Evolutionary conservation across 2,113 vertebrate species (phyloP).

Genomic region (Melanocharis versteri): DNA sequence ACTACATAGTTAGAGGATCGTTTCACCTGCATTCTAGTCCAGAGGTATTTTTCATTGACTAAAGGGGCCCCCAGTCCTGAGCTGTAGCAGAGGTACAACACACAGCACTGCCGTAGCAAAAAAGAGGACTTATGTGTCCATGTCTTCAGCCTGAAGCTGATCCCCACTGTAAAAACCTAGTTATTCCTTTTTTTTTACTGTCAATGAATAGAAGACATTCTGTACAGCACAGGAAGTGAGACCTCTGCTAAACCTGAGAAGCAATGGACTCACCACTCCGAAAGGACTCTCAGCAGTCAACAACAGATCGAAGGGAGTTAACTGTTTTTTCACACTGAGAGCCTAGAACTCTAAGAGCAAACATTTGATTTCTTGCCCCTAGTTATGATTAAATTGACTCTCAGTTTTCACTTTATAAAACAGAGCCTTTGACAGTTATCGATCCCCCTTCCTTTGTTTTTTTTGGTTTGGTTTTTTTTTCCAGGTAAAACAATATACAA

Average conservation of each 20-base stretch:
- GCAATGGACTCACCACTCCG: not conserved
- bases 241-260: not conserved
- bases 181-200: not conserved
- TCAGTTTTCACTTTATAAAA: not conserved
- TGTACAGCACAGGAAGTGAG: not conserved
- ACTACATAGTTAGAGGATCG: not conserved
- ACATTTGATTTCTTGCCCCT: not conserved
- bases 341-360: not conserved
- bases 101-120: not conserved
- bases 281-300: not conserved
- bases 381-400: not conserved
- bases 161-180: not conserved
- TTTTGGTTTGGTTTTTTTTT: not conserved
- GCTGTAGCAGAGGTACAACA: not conserved
- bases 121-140: not conserved
- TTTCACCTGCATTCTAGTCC: not conserved
- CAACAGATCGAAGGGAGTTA: not conserved
- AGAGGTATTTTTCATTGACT: not conserved
- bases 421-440: not conserved
- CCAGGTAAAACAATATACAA: not conserved
- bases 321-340: accelerated
- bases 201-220: not conserved
- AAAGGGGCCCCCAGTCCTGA: not conserved
- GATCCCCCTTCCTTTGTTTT: accelerated
- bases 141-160: not conserved